These are phyloP conservation scores for Esox masquinongy DNA, from an alignment of 2,797 vertebrate genomes.

Conservation along the genomic window DNA sequence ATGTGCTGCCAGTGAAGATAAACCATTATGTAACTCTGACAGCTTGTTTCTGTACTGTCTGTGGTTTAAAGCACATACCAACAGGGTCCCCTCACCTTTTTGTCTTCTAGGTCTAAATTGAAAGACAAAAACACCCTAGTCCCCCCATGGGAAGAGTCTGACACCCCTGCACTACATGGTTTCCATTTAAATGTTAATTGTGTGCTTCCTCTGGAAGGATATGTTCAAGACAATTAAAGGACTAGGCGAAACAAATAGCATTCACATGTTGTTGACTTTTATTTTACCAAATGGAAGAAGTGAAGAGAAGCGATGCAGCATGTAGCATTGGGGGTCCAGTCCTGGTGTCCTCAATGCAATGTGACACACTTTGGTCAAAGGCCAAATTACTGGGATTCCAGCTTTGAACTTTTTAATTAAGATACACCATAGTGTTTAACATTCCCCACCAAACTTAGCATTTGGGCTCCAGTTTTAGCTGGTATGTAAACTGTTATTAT, in stretches of 20 bases:
- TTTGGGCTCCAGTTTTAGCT: constrained; percentile 62
- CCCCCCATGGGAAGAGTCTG: too few relatives aligned
- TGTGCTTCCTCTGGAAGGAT: constrained; percentile 19
- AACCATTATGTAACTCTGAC: too few relatives aligned
- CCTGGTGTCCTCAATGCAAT: constrained; percentile 36
- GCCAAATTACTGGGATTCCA: constrained; percentile 71
- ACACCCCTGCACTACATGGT: constrained; percentile 4
- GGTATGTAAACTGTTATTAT: constrained; percentile 77
- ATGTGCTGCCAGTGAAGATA: too few relatives aligned
- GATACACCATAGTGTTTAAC: constrained; percentile 75
- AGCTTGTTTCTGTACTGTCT: too few relatives aligned
- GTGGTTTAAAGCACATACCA: too few relatives aligned
- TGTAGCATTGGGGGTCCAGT: constrained; percentile 21
- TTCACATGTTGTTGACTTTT: constrained; percentile 29
- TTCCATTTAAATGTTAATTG: constrained; percentile 6
- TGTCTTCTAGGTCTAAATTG: too few relatives aligned
- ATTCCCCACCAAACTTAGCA: constrained; percentile 69
- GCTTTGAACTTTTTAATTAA: constrained; percentile 80
- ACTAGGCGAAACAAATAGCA: constrained; percentile 27
- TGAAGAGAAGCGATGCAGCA: constrained; percentile 27
- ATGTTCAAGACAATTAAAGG: constrained; percentile 10
- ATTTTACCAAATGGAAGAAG: constrained; percentile 20
- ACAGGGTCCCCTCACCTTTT: too few relatives aligned
- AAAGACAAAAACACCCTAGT: too few relatives aligned
- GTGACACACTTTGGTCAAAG: constrained; percentile 59